These are phyloP conservation scores for Lissocephala sabroskyi DNA, from an alignment of 2,888 invertebrate species.

Conservation along the genomic window DNA sequence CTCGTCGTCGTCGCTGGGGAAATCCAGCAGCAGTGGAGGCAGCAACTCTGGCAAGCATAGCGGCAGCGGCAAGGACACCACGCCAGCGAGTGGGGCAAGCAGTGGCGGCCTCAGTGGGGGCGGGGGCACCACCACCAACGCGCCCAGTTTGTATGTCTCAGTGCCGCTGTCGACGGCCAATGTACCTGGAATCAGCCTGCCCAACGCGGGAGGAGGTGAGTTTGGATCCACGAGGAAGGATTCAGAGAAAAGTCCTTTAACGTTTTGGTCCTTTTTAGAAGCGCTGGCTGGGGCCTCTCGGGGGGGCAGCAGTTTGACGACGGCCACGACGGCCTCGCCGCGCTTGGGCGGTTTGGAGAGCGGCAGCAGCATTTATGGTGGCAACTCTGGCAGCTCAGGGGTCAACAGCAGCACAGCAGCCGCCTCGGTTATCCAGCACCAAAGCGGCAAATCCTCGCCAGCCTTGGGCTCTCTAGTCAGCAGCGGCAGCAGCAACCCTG, in stretches of 20 bases:
- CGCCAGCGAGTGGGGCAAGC: slow-evolving; percentile 12
- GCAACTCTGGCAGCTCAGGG: slow-evolving; percentile 27
- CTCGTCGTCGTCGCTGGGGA: too few species aligned
- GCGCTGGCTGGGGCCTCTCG: slow-evolving; percentile 9
- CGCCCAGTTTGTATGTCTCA: slow-evolving; percentile 77
- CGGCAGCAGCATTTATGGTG: not conserved
- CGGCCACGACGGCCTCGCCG: slow-evolving; percentile 29
- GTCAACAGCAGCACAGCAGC: slow-evolving; percentile 14
- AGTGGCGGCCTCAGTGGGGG: slow-evolving; percentile 17
- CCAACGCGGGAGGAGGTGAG: too few species aligned
- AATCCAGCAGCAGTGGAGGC: too few species aligned
- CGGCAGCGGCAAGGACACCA: slow-evolving; percentile 24
- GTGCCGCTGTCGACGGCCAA: slow-evolving; percentile 76
- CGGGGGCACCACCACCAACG: slow-evolving; percentile 40
- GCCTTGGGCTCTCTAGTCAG: slow-evolving; percentile 40
- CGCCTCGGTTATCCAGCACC: slow-evolving; percentile 58
- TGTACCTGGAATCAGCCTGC: slow-evolving; percentile 73
- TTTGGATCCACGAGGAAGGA: slow-evolving; percentile 36
- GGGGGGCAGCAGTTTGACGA: not conserved
- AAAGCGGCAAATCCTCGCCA: slow-evolving; percentile 68
- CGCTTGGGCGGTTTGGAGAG: slow-evolving; percentile 32
- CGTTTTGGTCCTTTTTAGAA: slow-evolving; percentile 18
- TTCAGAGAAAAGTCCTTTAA: not conserved
- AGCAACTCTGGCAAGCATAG: too few species aligned
- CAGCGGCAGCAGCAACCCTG: slow-evolving; percentile 27